Evolutionary conservation across 1,140 invertebrate species (phyloP), one percentile per base, ranked within the genome.

Genomic region (Aporrectodea caliginosa): DNA sequence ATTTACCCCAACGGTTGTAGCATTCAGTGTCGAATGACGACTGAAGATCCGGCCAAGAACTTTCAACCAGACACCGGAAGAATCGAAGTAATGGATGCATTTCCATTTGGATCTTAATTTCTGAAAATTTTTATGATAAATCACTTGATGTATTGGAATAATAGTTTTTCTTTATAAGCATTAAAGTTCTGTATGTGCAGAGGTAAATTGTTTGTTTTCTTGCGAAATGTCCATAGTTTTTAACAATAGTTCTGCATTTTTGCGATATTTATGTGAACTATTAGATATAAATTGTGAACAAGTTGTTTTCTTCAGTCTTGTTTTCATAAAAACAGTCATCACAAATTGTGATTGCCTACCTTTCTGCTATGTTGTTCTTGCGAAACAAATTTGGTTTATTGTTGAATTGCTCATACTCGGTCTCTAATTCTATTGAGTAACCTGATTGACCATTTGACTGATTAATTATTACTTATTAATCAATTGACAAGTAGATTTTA

Each of bases 41-140:
- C 98, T 1, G 98, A 99, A 90, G 98, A 99, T 90, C 97, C 98
- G 0, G 95, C 95, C 0, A 95, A 96, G 83, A 93, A 92, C 84
- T 99, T 99, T 90, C 96, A 98, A 87, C 98, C 98, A 0, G 98
- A 98, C 86, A 97, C 94, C 2, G 98, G 98, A 35, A 92, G 97
- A 84, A 95, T 99, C 83, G 97, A 99, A 90, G 90, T 90, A 93
- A 83, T 76, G n/a, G n/a, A n/a, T 83, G 97, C 99, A 90, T 90
- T 90, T 92, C 83, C 78, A 86, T 12, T 22, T 16, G n/a, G 14
- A 69, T 16, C 27, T 16, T 14, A 69, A 69, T 16, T 16, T 69
- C 27, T n/a, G n/a, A 16, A 69, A 14, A 69, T 14, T 69, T 16
- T 69, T 69, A 69, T 69, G 14, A 16, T 69, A 29, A 12, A 27